These are phyloP conservation scores for Hapalemur alaotrensis DNA, from an alignment of 2,797 vertebrate species.

Conservation along the genomic window DNA sequence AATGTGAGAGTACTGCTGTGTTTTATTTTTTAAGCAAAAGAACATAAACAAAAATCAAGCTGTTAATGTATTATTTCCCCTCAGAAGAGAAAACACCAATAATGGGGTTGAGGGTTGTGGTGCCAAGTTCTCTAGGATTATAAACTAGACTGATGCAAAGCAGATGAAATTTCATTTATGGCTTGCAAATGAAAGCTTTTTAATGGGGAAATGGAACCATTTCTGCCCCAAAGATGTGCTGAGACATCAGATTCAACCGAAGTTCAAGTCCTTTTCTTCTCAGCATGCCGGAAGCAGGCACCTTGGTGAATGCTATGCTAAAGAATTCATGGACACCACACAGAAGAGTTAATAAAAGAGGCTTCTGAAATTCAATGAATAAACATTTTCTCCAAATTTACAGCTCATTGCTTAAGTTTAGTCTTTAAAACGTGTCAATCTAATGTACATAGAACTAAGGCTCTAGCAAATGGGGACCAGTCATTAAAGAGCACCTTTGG, in stretches of 20 bases:
- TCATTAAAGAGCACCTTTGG: not conserved
- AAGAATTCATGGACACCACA: not conserved
- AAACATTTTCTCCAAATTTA: not conserved
- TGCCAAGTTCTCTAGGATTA: conserved; percentile 83
- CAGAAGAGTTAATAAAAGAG: not conserved
- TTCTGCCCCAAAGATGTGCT: conserved; percentile 70
- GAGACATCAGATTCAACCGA: conserved; percentile 77
- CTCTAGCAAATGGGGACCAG: not conserved
- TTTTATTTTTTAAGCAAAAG: conserved; percentile 79
- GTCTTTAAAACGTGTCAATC: not conserved
- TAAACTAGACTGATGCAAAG: conserved; percentile 84
- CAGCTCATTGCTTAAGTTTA: not conserved
- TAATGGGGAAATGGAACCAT: conserved; percentile 79
- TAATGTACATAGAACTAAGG: conserved; percentile 12
- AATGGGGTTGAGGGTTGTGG: conserved; percentile 62
- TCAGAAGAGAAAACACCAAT: conserved; percentile 66
- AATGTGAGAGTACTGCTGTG: conserved; percentile 73
- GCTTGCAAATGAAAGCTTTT: conserved; percentile 82
- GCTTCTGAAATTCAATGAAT: not conserved
- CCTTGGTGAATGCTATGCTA: not conserved
- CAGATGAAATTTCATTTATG: conserved; percentile 86
- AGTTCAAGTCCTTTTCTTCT: conserved; percentile 73
- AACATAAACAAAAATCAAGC: conserved; percentile 83
- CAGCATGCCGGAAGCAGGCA: not conserved
- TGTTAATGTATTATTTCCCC: conserved; percentile 82